Evolutionary conservation across 2,888 invertebrate species (phyloP), one percentile per base, ranked within the genome.

Genomic region (Ormyrus labotus): DNA sequence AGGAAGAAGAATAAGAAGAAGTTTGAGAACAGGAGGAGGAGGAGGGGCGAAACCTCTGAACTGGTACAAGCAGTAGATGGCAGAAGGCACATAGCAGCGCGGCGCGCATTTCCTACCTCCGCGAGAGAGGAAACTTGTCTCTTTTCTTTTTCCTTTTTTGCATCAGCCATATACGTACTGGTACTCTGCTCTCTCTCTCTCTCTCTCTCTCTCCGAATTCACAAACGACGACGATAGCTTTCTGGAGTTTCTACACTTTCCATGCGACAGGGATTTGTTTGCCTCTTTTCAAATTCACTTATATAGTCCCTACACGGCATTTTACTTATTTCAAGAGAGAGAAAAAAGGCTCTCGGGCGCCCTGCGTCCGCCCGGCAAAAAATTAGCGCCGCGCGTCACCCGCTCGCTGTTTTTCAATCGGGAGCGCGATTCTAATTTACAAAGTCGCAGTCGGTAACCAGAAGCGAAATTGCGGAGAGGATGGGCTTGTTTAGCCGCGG

Each of bases 21-120:
- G 74, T 79, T 67, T 53, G 55, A 19, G 48, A 77, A 70, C 6
- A 48, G 3, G 11, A 60, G 51, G n/a, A 65, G 74, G 45, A 45
- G 58, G 58, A 78, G 34, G 50, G 11, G 64, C 45, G 75, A 80
- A 80, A 75, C 80, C 70, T 80, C 53, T 47, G 70, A 72, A 67
- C 61, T 65, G 19, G 34, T 65, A 58, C 58, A 61, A 55, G 72
- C 13, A 61, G 47, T n/a, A 50, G 45, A 45, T 19, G 53, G 60
- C 13, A 51, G 60, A 51, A 68, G 48, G 50, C n/a, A 19, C 19
- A 48, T 60, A 51, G 58, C 5, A 55, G 48, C 19, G 19, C 19
- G 19, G 55, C 65, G 45, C 58, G 50, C 67, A 74, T 67, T 74
- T 74, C 58, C 74, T 74, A 67, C 58, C 74, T 65, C 58, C 48